A percentile compares a stretch with the other conserved stretches of the same genome.
Evolutionary conservation across 2,113 vertebrate genomes (phyloP).

Genomic region (Apodemus sylvaticus): DNA sequence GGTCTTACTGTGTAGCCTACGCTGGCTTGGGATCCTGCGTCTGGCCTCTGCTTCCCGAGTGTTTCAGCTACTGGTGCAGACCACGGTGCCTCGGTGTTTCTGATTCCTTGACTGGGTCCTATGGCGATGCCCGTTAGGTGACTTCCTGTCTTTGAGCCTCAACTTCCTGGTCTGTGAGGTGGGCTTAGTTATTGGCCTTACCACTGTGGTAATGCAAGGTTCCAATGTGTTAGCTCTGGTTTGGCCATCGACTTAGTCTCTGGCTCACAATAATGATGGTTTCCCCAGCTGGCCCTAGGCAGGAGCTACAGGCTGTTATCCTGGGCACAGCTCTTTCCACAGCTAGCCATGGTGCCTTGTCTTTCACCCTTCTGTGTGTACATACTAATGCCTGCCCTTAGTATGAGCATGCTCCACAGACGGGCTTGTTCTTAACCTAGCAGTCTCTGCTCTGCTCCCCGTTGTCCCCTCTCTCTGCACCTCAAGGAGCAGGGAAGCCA

Average conservation of each 20-base stretch:
- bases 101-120: not conserved
- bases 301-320: not conserved
- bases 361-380: not conserved
- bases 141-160: not conserved
- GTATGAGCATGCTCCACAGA: not conserved
- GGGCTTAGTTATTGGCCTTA: not conserved
- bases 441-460: not conserved
- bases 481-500: too few species aligned
- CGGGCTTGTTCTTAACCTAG: not conserved
- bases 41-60: not conserved
- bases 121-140: not conserved
- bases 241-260: not conserved
- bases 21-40: not conserved
- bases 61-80: not conserved
- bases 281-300: not conserved
- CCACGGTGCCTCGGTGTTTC: not conserved
- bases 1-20: not conserved
- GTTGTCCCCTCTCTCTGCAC: not conserved
- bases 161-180: not conserved
- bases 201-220: not conserved
- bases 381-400: not conserved
- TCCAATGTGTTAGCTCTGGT: not conserved
- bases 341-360: not conserved
- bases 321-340: not conserved
- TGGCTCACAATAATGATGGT: not conserved